These are phyloP conservation scores for Drosophila dunni DNA, from an alignment of 1,140 invertebrate species.

Conservation along the genomic window DNA sequence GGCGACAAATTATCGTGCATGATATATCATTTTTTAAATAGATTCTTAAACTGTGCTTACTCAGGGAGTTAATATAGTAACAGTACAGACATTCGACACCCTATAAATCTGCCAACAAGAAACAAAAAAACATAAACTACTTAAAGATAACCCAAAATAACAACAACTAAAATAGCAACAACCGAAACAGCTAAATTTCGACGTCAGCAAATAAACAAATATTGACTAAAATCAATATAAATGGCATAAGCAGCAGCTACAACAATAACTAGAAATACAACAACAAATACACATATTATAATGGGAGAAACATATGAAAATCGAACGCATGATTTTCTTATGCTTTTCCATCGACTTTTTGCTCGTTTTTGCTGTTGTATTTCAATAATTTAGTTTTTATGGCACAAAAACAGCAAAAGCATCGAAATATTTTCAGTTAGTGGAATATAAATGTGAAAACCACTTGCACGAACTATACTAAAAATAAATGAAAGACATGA, in stretches of 20 bases:
- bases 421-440: slow-evolving; percentile 63
- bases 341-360: neutral
- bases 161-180: neutral
- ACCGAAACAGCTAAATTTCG: slow-evolving; percentile 39
- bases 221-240: slow-evolving; percentile 77
- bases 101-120: slow-evolving; percentile 1
- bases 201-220: slow-evolving; percentile 81
- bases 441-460: slow-evolving; percentile 57
- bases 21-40: slow-evolving; percentile 10
- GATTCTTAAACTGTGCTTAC: slow-evolving; percentile 1
- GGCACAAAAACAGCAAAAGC: slow-evolving; percentile 55
- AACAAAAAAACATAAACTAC: slow-evolving; percentile 22
- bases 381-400: slow-evolving; percentile 51
- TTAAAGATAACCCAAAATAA: slow-evolving; percentile 34
- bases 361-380: slow-evolving; percentile 18
- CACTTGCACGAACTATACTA: slow-evolving; percentile 67
- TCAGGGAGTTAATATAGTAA: neutral
- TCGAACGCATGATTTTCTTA: slow-evolving; percentile 44
- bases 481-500: slow-evolving; percentile 76
- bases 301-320: slow-evolving; percentile 42
- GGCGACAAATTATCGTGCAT: slow-evolving; percentile 6
- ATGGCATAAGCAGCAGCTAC: neutral
- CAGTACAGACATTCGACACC: neutral
- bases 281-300: slow-evolving; percentile 51
- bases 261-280: slow-evolving; percentile 13